Evolutionary conservation across 1,140 invertebrate species (phyloP).

Genomic region (Zaprionus vittiger): DNA sequence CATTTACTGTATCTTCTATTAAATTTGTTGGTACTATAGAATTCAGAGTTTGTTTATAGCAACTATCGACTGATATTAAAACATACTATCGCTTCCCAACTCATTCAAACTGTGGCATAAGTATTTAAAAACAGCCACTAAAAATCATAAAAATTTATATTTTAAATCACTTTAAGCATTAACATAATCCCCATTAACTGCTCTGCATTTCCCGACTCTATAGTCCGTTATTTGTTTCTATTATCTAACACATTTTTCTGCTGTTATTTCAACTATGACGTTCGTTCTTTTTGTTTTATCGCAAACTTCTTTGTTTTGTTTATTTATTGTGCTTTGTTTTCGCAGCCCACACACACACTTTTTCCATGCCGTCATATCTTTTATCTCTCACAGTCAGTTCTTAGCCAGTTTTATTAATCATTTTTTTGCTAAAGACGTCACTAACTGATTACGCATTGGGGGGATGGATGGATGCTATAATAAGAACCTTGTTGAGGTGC

Average conservation of each 20-base stretch:
- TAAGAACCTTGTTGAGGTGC: neutral
- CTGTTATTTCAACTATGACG: conserved; percentile 33
- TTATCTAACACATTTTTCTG: conserved; percentile 6
- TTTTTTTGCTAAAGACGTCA: conserved; percentile 6
- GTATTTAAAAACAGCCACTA: neutral
- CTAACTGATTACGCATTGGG: neutral
- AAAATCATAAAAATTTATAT: neutral
- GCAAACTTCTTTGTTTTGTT: conserved; percentile 4
- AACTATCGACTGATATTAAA: neutral
- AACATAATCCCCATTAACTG: neutral
- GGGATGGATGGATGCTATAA: neutral
- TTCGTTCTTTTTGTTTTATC: conserved; percentile 14
- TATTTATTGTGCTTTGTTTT: conserved; percentile 33
- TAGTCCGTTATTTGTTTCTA: neutral
- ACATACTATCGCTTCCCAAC: neutral
- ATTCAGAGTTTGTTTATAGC: no score
- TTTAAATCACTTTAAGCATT: neutral
- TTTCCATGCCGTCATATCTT: conserved; percentile 21
- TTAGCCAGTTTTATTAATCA: neutral
- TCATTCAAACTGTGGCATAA: neutral
- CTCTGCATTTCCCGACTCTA: neutral
- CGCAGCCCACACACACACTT: conserved; percentile 3
- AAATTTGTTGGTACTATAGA: no score
- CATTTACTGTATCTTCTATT: no score
- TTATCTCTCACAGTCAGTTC: neutral